phyloP scores from a whole-genome alignment of 2,888 invertebrate genomes.

The Tachina grossa region DNA sequence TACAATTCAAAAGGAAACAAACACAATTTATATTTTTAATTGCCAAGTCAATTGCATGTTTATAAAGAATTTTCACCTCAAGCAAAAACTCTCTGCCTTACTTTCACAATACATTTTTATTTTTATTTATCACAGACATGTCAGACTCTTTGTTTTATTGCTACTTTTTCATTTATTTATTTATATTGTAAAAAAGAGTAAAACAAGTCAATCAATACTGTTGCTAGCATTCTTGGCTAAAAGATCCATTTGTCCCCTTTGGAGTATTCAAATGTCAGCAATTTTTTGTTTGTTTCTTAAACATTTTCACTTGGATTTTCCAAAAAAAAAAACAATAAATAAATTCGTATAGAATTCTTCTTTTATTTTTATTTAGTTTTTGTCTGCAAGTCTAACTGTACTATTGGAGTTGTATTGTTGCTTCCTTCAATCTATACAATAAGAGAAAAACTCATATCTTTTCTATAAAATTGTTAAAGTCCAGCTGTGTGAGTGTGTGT shows the following conservation, averaged over 20 bases:
- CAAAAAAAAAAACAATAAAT: not conserved
- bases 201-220: not conserved
- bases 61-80: slow-evolving; percentile 27
- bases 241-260: slow-evolving; percentile 6
- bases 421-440: not conserved
- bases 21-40: slow-evolving; percentile 69
- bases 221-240: not conserved
- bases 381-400: slow-evolving; percentile 8
- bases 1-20: not conserved
- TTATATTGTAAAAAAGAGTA: not conserved
- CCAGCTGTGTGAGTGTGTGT: not conserved
- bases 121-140: not conserved
- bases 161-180: not conserved
- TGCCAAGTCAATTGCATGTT: slow-evolving; percentile 69
- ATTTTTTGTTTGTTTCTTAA: not conserved
- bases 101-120: not conserved
- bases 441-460: not conserved
- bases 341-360: too few relatives aligned
- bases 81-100: not conserved
- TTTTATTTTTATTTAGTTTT: not conserved
- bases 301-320: not conserved
- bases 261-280: slow-evolving; percentile 39
- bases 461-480: not conserved
- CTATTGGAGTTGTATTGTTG: slow-evolving; percentile 1
- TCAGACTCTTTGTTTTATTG: not conserved